Conservation (phyloP, 2,113 vertebrate species). For the Barnardius zonarius region DNA sequence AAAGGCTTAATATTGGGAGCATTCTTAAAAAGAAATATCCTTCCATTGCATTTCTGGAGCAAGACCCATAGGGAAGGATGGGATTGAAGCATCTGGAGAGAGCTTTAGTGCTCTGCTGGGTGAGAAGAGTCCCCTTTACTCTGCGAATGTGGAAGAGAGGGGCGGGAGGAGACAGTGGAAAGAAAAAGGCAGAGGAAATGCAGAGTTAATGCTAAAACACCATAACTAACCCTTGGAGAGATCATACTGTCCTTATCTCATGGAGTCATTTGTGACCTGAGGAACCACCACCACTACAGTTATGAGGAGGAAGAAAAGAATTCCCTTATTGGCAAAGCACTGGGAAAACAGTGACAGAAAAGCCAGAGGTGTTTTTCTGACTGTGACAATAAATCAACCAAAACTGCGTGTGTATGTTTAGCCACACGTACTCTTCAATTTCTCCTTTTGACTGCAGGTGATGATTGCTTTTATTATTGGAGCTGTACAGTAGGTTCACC, state of each 20-base stretch:
- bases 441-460: not conserved
- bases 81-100: not conserved
- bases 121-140: not conserved
- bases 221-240: not conserved
- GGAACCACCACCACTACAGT: not conserved
- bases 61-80: not conserved
- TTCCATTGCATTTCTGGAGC: not conserved
- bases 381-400: not conserved
- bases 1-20: not conserved
- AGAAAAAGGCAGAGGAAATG: not conserved
- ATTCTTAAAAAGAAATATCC: not conserved
- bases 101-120: not conserved
- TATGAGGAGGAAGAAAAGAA: not conserved
- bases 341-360: not conserved
- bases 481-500: not conserved
- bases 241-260: not conserved
- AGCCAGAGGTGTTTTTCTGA: not conserved
- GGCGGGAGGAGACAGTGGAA: rapidly evolving
- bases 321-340: not conserved
- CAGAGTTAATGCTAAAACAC: not conserved
- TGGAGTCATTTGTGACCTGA: not conserved
- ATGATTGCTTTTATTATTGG: not conserved
- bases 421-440: not conserved
- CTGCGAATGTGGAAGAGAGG: not conserved
- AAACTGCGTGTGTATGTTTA: not conserved